phyloP scores from a whole-genome alignment of 2,888 invertebrate species.

The Drosophila falleni region DNA sequence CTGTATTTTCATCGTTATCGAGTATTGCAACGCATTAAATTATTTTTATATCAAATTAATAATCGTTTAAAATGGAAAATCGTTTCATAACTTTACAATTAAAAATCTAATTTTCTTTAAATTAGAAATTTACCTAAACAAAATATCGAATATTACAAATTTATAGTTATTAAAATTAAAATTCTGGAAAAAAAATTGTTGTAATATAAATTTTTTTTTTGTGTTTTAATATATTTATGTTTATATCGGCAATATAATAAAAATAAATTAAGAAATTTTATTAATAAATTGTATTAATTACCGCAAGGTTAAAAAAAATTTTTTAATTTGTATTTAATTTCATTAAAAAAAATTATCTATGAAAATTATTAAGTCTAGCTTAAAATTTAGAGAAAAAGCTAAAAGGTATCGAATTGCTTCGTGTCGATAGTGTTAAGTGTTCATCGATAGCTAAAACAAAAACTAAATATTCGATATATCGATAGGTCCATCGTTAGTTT shows the following conservation, averaged over 20 bases:
- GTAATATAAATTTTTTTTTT: not conserved
- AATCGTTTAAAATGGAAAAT: not conserved
- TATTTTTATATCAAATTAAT: not conserved
- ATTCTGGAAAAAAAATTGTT: not conserved
- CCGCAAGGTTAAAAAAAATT: not conserved
- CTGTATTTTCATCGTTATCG: slow-evolving; percentile 38
- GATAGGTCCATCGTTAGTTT: not conserved
- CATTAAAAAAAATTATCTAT: no score
- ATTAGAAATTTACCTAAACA: not conserved
- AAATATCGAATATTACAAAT: not conserved
- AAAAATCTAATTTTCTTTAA: not conserved
- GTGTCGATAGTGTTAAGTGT: not conserved
- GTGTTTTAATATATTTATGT: not conserved
- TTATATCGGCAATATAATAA: not conserved
- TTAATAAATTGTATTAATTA: not conserved
- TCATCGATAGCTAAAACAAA: no score
- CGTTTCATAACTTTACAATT: not conserved
- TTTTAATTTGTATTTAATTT: no score
- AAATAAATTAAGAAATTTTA: no score
- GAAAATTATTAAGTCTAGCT: not conserved
- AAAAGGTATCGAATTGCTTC: not conserved
- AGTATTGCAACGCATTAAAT: not conserved
- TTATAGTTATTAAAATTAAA: not conserved
- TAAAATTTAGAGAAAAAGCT: not conserved
- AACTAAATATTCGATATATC: not conserved